Conservation (phyloP, 2,888 invertebrate species). For the Lissonota sp. region DNA sequence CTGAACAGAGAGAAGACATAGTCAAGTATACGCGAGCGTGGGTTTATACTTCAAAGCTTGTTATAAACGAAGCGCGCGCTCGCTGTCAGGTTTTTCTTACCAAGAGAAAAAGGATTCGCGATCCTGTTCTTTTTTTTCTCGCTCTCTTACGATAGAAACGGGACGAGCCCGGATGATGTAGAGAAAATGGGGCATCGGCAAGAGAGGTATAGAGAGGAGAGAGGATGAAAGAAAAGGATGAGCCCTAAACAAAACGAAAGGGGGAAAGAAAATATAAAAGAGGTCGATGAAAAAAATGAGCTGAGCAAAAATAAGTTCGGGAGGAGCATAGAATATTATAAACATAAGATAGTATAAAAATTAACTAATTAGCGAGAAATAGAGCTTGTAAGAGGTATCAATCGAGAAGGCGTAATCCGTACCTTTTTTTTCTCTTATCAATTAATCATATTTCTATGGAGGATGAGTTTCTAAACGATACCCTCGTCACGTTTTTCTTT, state of each 20-base stretch:
- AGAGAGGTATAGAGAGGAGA: conserved; percentile 22
- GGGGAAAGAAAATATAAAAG: conserved; percentile 21
- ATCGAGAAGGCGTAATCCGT: no score
- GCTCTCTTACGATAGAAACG: conserved; percentile 49
- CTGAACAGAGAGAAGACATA: conserved; percentile 4
- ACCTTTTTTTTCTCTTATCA: no score
- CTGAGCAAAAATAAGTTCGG: conserved; percentile 34
- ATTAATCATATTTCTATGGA: no score
- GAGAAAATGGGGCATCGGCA: conserved; percentile 23
- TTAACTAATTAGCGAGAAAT: conserved; percentile 54
- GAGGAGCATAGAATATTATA: conserved; percentile 16
- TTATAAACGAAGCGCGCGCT: conserved; percentile 75
- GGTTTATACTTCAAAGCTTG: conserved; percentile 80
- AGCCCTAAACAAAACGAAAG: conserved; percentile 48
- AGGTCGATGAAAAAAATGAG: conserved; percentile 19
- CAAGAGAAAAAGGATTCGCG: conserved; percentile 56
- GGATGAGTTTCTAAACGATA: no score
- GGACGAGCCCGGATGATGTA: conserved; percentile 25
- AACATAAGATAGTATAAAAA: conserved; percentile 16
- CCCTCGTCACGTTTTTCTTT: no score
- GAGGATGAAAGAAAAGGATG: conserved; percentile 34
- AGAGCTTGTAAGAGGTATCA: no score
- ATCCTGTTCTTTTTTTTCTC: conserved; percentile 63
- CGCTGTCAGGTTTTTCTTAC: conserved; percentile 56
- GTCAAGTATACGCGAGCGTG: conserved; percentile 63